These are phyloP conservation scores for Colaptes auratus DNA, from an alignment of 2,113 vertebrate species.

Conservation along the genomic window DNA sequence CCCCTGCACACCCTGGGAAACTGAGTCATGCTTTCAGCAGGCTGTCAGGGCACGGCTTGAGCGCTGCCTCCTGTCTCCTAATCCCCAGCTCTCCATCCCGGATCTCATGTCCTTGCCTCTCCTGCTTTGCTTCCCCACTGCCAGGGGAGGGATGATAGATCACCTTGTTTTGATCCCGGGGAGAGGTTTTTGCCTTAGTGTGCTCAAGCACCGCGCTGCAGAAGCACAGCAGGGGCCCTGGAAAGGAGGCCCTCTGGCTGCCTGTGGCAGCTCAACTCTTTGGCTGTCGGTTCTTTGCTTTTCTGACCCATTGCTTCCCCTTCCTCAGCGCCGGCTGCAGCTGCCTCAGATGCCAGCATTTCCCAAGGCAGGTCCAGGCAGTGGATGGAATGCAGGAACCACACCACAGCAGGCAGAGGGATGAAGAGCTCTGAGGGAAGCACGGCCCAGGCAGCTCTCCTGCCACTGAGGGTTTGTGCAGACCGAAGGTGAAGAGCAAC, in stretches of 20 bases:
- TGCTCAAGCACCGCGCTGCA: background rate
- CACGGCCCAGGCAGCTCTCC: background rate
- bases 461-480: background rate
- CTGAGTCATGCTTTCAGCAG: background rate
- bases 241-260: background rate
- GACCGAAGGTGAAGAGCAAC: background rate
- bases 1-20: background rate
- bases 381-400: background rate
- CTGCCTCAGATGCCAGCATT: background rate
- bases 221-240: background rate
- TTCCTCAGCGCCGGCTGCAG: background rate
- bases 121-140: background rate
- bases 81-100: background rate
- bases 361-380: slow-evolving; percentile 40
- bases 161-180: background rate
- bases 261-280: background rate
- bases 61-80: background rate
- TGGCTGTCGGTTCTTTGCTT: background rate
- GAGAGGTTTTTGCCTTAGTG: background rate
- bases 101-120: background rate
- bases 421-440: background rate
- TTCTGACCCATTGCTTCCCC: background rate
- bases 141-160: background rate
- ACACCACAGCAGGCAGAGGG: background rate
- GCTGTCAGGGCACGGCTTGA: background rate